Conservation (phyloP, 2,888 invertebrate species). For the Podotricha telesiphe region DNA sequence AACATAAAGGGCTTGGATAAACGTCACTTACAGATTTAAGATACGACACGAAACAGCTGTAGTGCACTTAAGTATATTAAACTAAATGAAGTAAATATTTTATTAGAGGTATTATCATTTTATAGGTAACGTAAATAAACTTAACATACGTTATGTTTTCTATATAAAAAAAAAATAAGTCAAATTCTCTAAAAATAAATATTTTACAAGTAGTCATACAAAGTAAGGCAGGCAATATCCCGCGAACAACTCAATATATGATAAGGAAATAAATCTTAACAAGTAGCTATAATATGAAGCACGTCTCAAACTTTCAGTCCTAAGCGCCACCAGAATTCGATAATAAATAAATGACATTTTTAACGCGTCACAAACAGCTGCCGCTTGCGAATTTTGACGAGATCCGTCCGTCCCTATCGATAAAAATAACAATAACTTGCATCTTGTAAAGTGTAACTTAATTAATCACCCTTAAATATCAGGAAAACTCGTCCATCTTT, state of each 20-base stretch:
- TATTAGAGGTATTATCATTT: background rate
- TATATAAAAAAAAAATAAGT: background rate
- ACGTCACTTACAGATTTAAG: conserved; percentile 20
- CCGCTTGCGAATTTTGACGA: conserved; percentile 61
- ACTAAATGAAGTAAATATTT: background rate
- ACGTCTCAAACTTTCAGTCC: conserved; percentile 66
- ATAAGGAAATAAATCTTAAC: conserved; percentile 62
- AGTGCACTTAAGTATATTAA: background rate
- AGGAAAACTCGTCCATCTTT: conserved; percentile 21
- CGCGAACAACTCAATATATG: background rate
- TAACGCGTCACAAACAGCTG: conserved; percentile 74
- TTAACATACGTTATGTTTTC: background rate
- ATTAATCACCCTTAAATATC: conserved; percentile 35
- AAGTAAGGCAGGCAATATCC: background rate
- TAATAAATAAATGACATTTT: conserved; percentile 77
- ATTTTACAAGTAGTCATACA: background rate
- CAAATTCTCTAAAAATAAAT: background rate
- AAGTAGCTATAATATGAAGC: conserved; percentile 68
- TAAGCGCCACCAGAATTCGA: conserved; percentile 73
- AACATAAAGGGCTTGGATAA: conserved; percentile 49
- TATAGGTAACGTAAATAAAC: background rate
- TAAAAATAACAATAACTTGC: conserved; percentile 59
- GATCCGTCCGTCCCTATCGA: conserved; percentile 54
- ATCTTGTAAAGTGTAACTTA: conserved; percentile 28
- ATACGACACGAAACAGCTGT: conserved; percentile 18